Base-by-base conservation (phyloP, 2,113 vertebrate species). In the Eidolon helvum region DNA sequence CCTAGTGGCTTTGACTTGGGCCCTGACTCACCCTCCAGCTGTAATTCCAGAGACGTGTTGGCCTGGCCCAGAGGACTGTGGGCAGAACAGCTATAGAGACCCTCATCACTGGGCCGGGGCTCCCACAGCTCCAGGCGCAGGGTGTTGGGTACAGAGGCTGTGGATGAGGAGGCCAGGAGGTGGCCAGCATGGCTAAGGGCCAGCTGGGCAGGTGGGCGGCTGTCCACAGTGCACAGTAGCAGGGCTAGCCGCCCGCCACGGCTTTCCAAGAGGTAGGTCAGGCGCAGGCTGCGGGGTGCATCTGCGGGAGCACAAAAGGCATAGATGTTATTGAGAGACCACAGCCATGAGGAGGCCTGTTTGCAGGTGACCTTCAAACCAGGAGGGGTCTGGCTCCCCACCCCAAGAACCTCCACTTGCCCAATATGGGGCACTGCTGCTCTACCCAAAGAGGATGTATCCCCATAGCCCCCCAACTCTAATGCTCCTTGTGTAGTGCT, bases 151-250 rank as follows among this genome's bases (percentile, higher is more conserved):
- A 86, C 10, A 0, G 94, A 88, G 16, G 85, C 57, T 15, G 69
- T 0, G 0, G 0, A 0, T 0, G 98, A 24, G 1, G 98, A 97
- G 10, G 93, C 97, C 84, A 99, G 21, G 38, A 78, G 63, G 28
- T 12, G 84, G 22, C 97, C 97, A 0, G 2, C 97, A 3, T 30
- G 92, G 86, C 86, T 98, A 85, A 99, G 96, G 21, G 82, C 57
- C 59, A 99, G 35, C 28, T 92, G 74, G 0, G 98, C 94, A 0
- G 38, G 90, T 0, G 99, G 99, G 12, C 84, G 98, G 90, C 99
- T 99, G 28, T 99, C 98, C 12, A 98, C 98, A 0, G 97, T 10
- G 35, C 99, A 99, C 33, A 98, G 86, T 2, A 99, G 63, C 91
- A 98, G 96, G 78, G 92, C 97, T 0, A 98, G 74, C 0, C 30